These are phyloP conservation scores for Alexandromys fortis DNA, from an alignment of 2,113 vertebrate species.

Conservation along the genomic window DNA sequence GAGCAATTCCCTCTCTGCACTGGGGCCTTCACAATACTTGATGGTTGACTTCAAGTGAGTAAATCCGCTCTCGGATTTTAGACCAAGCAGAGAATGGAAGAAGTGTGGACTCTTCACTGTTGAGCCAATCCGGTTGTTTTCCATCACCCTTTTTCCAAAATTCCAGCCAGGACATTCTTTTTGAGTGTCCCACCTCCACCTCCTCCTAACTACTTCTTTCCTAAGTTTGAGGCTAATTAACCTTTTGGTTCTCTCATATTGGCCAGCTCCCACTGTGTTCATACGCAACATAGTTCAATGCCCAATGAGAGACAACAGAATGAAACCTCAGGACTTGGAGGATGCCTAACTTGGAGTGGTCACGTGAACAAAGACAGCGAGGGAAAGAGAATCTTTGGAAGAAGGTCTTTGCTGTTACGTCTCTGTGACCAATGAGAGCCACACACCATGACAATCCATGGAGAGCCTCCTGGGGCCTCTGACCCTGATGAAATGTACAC, in stretches of 20 bases:
- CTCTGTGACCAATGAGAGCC: accelerated
- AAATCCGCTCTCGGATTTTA: accelerated
- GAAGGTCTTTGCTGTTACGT: neutral
- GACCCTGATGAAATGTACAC: accelerated
- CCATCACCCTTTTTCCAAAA: neutral
- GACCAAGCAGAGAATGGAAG: neutral
- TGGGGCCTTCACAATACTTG: neutral
- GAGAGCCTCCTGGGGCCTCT: neutral
- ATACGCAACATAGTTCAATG: neutral
- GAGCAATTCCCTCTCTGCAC: neutral
- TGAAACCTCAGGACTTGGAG: neutral
- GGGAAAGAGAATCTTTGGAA: no score
- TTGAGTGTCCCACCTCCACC: accelerated
- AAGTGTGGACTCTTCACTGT: accelerated
- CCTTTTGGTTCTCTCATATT: neutral
- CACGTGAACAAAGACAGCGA: neutral
- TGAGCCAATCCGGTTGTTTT: neutral
- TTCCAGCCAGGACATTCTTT: neutral
- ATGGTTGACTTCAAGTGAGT: neutral
- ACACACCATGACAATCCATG: neutral
- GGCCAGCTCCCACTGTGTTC: accelerated
- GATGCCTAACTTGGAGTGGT: accelerated
- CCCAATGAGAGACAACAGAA: neutral
- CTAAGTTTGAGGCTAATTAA: no score
- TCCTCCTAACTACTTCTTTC: no score